These are phyloP conservation scores for Numenius arquata DNA, from an alignment of 2,113 vertebrate genomes.

Conservation along the genomic window DNA sequence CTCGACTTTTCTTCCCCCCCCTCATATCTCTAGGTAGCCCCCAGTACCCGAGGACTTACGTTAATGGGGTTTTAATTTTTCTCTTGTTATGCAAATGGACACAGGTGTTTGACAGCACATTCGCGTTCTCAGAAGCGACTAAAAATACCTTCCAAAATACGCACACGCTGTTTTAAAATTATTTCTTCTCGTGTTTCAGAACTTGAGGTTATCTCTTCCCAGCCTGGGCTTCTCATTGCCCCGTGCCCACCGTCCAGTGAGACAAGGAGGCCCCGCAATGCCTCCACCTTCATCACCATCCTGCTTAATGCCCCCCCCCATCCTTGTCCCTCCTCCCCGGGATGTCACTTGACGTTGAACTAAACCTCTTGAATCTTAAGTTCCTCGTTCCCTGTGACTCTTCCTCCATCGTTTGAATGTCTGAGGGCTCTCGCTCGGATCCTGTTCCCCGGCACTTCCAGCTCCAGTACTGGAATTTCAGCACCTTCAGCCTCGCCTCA, in stretches of 20 bases:
- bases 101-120: not conserved
- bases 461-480: conserved; percentile 53
- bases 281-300: not conserved
- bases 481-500: conserved; percentile 51
- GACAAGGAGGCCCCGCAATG: fast-evolving
- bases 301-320: not conserved
- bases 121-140: not conserved
- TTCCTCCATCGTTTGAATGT: not conserved
- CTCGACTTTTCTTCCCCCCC: not conserved
- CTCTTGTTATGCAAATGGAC: not conserved
- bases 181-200: not conserved
- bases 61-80: not conserved
- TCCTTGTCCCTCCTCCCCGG: not conserved
- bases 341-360: not conserved
- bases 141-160: not conserved
- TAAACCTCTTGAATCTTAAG: not conserved
- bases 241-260: not conserved
- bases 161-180: fast-evolving
- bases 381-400: not conserved
- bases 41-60: not conserved
- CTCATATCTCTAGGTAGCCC: fast-evolving
- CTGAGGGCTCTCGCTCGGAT: not conserved
- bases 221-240: not conserved
- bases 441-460: not conserved
- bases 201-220: not conserved